These are phyloP conservation scores for Porites australiensis DNA, from an alignment of 64 coral and sea anemone species.

Conservation along the genomic window DNA sequence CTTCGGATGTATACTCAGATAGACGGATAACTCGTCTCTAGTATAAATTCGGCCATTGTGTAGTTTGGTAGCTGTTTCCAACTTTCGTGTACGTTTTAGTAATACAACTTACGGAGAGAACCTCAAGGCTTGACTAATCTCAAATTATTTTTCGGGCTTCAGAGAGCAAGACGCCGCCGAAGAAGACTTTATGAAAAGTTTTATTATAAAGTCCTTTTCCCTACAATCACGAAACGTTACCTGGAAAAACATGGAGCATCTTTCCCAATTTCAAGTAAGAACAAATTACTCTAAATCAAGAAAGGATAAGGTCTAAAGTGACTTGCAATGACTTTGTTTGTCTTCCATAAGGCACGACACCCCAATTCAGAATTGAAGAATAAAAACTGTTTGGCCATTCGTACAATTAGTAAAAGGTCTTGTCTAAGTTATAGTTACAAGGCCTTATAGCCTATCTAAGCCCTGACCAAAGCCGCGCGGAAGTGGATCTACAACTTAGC, in stretches of 20 bases:
- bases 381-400: too few relatives aligned
- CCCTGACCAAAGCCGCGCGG: too few relatives aligned
- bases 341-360: neutral
- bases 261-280: slow-evolving; percentile 31
- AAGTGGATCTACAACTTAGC: too few relatives aligned
- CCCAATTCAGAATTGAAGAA: too few relatives aligned
- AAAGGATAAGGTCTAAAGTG: neutral
- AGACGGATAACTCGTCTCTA: too few relatives aligned
- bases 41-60: too few relatives aligned
- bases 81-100: too few relatives aligned
- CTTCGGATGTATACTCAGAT: too few relatives aligned
- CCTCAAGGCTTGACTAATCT: neutral
- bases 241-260: slow-evolving; percentile 28
- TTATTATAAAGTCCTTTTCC: neutral
- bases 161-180: slow-evolving; percentile 4
- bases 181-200: neutral
- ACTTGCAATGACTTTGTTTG: neutral
- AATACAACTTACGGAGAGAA: neutral
- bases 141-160: neutral
- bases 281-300: neutral
- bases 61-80: too few relatives aligned
- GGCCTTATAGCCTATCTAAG: too few relatives aligned
- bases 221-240: slow-evolving; percentile 14
- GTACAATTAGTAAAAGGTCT: too few relatives aligned
- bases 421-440: too few relatives aligned